Conservation (phyloP, 2,113 vertebrate genomes). For the Poicephalus meyeri region DNA sequence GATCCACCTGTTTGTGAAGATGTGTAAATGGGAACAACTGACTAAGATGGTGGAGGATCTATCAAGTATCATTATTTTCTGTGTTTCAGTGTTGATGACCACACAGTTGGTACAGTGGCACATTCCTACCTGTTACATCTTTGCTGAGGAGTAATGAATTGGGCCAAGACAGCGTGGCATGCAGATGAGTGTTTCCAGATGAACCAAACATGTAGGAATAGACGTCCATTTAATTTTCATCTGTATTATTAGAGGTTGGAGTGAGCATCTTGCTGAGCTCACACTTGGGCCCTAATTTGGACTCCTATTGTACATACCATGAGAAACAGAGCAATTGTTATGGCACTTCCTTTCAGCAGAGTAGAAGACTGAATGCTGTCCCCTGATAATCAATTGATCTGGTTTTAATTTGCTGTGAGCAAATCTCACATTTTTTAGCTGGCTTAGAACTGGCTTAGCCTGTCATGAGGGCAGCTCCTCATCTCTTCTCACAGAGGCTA, state of each 20-base stretch:
- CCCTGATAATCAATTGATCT: slow-evolving; percentile 8
- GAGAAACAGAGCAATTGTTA: not conserved
- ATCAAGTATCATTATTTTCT: not conserved
- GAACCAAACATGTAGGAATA: not conserved
- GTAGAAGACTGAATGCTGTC: not conserved
- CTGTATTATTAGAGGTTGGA: not conserved
- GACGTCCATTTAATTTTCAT: not conserved
- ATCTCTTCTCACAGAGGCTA: not conserved
- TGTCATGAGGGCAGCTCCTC: not conserved
- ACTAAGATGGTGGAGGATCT: not conserved
- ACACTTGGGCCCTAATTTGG: not conserved
- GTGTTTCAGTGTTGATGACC: not conserved
- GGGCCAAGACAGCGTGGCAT: rapidly evolving
- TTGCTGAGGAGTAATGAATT: not conserved
- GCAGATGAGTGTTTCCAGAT: not conserved
- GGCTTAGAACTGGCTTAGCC: not conserved
- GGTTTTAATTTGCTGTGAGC: slow-evolving; percentile 35
- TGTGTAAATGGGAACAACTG: not conserved
- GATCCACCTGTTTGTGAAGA: not conserved
- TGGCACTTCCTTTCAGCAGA: not conserved
- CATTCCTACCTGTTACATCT: rapidly evolving
- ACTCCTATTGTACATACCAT: not conserved
- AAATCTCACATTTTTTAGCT: slow-evolving; percentile 25
- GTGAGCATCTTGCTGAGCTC: not conserved
- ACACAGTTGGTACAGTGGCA: not conserved